A percentile compares a stretch with the other conserved stretches of the same genome.
phyloP scores from a whole-genome alignment of 1,140 invertebrate genomes.

The Pinna nobilis region DNA sequence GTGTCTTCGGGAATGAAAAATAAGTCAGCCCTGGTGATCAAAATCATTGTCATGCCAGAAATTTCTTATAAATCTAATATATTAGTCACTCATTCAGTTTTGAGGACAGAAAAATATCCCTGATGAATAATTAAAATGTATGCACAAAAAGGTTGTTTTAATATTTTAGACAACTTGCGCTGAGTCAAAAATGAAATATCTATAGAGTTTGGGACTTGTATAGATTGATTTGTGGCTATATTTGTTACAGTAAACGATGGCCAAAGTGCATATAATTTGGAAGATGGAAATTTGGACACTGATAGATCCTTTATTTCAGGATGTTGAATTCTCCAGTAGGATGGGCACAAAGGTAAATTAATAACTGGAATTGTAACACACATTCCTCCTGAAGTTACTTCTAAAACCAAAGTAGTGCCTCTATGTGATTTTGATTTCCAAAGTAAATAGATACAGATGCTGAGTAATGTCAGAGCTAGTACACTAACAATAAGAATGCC shows the following conservation, averaged over 20 bases:
- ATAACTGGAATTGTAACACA: constrained; percentile 14
- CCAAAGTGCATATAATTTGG: constrained; percentile 13
- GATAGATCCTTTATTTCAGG: constrained; percentile 2
- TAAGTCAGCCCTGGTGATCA: no score
- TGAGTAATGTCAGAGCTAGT: background rate
- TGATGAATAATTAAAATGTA: constrained; percentile 10
- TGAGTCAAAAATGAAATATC: background rate
- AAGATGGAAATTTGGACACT: constrained; percentile 5
- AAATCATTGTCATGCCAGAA: no score
- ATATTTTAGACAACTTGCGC: constrained; percentile 10
- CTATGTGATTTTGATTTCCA: background rate
- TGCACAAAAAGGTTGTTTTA: constrained; percentile 19
- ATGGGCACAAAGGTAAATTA: constrained; percentile 25
- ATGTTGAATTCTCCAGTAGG: constrained; percentile 13
- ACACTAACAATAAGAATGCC: background rate
- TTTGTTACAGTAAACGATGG: constrained; percentile 22
- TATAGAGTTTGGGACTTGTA: constrained; percentile 7
- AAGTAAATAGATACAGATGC: background rate
- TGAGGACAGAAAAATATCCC: background rate
- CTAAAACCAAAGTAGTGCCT: constrained; percentile 14
- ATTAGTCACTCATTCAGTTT: background rate
- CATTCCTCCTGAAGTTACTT: constrained; percentile 12
- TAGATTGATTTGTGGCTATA: background rate
- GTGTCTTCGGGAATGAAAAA: no score
- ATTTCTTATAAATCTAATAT: no score